phyloP scores from a whole-genome alignment of 2,113 vertebrate species.

The Caranx melampygus region DNA sequence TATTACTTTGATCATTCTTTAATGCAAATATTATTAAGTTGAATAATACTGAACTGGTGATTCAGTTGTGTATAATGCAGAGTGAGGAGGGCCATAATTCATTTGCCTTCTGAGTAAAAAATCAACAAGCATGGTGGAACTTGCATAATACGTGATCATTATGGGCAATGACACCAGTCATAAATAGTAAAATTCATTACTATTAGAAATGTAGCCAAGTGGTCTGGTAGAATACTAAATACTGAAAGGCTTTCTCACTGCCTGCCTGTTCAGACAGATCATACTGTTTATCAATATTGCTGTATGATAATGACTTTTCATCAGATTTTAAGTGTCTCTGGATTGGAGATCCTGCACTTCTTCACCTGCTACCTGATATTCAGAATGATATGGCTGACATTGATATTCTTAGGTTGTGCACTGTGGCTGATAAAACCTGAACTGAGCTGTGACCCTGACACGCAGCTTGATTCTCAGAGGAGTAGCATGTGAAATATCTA shows the following conservation, averaged over 20 bases:
- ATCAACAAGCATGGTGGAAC: too few relatives aligned
- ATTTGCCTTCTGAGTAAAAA: too few relatives aligned
- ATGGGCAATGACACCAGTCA: too few relatives aligned
- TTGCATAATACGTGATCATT: too few relatives aligned
- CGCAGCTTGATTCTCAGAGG: slow-evolving; percentile 25
- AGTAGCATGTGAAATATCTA: slow-evolving; percentile 6
- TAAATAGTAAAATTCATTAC: too few relatives aligned
- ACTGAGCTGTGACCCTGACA: slow-evolving; percentile 34
- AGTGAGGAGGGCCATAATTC: background rate
- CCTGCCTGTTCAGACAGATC: background rate
- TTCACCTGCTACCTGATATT: slow-evolving; percentile 27
- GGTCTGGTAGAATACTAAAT: too few relatives aligned
- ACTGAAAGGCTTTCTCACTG: background rate
- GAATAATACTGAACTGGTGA: background rate
- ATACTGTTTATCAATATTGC: background rate
- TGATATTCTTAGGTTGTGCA: slow-evolving; percentile 22
- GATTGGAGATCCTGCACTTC: background rate
- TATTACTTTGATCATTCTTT: background rate
- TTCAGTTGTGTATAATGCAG: background rate
- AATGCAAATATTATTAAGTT: background rate
- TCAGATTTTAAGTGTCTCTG: background rate
- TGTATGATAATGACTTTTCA: background rate
- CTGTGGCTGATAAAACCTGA: slow-evolving; percentile 19
- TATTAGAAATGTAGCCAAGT: too few relatives aligned
- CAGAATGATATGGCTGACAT: background rate